Base-by-base conservation (phyloP, 2,113 vertebrate species). In the human (Homo sapiens) region DNA sequence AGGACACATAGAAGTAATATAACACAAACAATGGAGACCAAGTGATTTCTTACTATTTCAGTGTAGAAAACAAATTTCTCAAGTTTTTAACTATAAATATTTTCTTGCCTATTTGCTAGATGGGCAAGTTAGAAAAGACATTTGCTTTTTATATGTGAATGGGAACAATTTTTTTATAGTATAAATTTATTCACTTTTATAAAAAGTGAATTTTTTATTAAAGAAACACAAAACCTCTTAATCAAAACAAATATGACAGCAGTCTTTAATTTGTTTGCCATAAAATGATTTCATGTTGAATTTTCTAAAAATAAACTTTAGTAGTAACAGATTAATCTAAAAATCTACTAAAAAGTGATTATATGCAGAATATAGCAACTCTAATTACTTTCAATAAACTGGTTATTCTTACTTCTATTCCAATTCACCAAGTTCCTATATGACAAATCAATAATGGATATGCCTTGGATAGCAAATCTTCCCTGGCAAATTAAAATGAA, bases 301-400 rank as follows among this genome's bases (percentile, higher is more conserved):
- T 68, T 96, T 90, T 27, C 66, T 87, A 84, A 94, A 90, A 89
- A 73, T 94, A 97, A 55, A 87, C 61, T 80, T 68, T 35, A 79
- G 35, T 61, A 88, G 61, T 87, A 92, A 89, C 9, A 87, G 57
- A 20, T 55, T 68, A 92, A 38, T 80, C 89, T 48, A 79, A 89
- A 86, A 86, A 90, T 78, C 70, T 83, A 79, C 38, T 43, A 43
- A 55, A 70, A 88, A 92, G 43, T 75, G 48, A 90, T 43, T 92
- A 88, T 72, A 10, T 90, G 45, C 43, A 66, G 55, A 94, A 90
- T 48, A 73, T 5, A 88, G 40, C 9, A 94, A 95, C 30, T 90
- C 48, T 66, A 87, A 87, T 48, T 90, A 97, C 23, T 93, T 96
- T 89, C 73, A 90, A 55, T 55, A 80, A 97, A 48, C 75, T 48